Conservation (phyloP, 2,888 invertebrate species). For the Pantelozetes paolii region DNA sequence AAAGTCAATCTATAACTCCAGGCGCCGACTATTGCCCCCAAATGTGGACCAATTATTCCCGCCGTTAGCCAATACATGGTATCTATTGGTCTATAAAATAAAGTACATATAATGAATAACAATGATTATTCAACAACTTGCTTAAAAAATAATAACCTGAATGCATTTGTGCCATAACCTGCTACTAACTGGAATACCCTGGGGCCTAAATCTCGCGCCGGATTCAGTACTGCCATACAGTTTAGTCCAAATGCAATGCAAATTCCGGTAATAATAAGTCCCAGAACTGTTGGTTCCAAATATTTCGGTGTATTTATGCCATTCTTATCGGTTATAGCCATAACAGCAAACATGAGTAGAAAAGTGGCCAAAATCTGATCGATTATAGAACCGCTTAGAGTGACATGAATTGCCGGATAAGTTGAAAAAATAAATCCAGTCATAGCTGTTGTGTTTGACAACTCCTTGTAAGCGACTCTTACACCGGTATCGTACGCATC, state of each 20-base stretch:
- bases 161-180: conserved; percentile 55
- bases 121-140: too few species aligned
- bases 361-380: conserved; percentile 58
- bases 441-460: background rate
- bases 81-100: conserved; percentile 44
- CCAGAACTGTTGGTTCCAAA: conserved; percentile 49
- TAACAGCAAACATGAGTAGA: conserved; percentile 54
- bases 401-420: conserved; percentile 55
- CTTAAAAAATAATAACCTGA: conserved; percentile 51
- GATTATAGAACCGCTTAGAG: conserved; percentile 53
- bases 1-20: conserved; percentile 53
- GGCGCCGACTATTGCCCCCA: conserved; percentile 58
- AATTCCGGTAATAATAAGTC: conserved; percentile 54
- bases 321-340: conserved; percentile 55
- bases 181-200: conserved; percentile 57
- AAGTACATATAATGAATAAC: background rate
- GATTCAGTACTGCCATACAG: conserved; percentile 60
- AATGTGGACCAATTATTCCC: conserved; percentile 55
- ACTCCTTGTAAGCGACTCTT: conserved; percentile 49
- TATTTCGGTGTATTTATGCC: conserved; percentile 54
- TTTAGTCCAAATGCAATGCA: conserved; percentile 58
- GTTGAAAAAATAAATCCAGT: conserved; percentile 60
- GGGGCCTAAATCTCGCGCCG: conserved; percentile 60
- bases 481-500: conserved; percentile 50
- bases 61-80: conserved; percentile 58